Base-by-base conservation (phyloP, 2,888 invertebrate genomes). In the Torymus texanus region DNA sequence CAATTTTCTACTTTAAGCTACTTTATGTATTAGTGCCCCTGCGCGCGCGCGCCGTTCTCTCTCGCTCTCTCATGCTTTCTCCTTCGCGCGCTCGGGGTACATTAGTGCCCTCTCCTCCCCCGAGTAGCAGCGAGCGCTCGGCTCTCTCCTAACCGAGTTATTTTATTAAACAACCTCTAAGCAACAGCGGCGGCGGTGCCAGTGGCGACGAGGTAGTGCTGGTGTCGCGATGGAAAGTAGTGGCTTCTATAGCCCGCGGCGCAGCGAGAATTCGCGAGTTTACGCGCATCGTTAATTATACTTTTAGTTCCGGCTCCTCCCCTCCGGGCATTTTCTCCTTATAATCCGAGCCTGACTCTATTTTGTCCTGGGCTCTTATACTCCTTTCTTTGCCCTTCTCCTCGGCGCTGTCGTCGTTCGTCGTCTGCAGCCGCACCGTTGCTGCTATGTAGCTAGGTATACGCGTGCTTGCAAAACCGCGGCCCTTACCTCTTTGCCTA, bases 1-100 rank as follows among this genome's bases (percentile, higher is more conserved):
- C 90, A 90, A 90, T 90, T 90, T 90, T 90, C 90, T 90, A 90
- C 90, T 90, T 90, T 90, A 90, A 90, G 90, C 90, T 90, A 90
- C 90, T 90, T 90, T 90, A 88, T 90, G 89, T 89, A 90, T 90
- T 90, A 90, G 89, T 87, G 85, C 79, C 80, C 79, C 83, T 72
- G 75, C 70, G 80, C 74, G 75, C 70, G 80, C 66, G 71, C 66
- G 76, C 77, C 71, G 59, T 70, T 53, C 70, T 61, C 75, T 18
- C 41, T 56, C 55, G 68, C 78, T 62, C 24, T 70, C 59, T 41
- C 72, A 74, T 74, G 62, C 77, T 59, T 18, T 72, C 59, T 71
- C 13, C 58, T 66, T 50, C 66, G 72, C 58, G 68, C 41, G 81
- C 63, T 65, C 70, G 67, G 77, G 51, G 55, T 61, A 72, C 82